Base-by-base conservation (phyloP, 2,113 vertebrate species). In the Phaethon lepturus region DNA sequence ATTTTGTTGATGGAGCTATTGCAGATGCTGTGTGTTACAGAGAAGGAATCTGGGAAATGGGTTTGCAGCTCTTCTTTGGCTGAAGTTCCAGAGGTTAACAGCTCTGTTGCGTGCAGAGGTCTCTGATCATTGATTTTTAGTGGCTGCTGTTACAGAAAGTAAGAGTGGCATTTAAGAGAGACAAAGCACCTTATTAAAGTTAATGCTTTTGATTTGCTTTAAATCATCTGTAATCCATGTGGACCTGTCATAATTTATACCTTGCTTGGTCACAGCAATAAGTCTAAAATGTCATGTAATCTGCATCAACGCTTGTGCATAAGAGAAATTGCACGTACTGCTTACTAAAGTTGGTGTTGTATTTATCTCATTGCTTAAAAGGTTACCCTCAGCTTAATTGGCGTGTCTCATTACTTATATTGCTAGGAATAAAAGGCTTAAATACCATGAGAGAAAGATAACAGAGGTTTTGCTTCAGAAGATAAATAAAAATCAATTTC, bases 401-500 rank as follows among this genome's bases (percentile, higher is more conserved):
- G 78, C 52, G 62, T 81, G 60, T 86, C 71, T 96, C 40, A 7
- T 93, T 96, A 92, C 67, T 95, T 96, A 53, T 84, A 93, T 63
- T 94, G 74, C 33, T n/a, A 80, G 62, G 9, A 3, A 81, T 83
- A 90, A 75, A 78, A 35, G 31, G 63, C 95, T 97, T 95, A 95
- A 96, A 82, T 93, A 91, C 33, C 16, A 19, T 59, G 80, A 95
- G 74, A 94, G 96, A 88, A 91, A 86, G 60, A 74, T 92, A 96
- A 95, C 10, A 11, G 55, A 35, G 62, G 81, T 95, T 96, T 94
- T 95, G 75, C 60, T 94, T 90, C 72, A 52, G 92, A 96, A 97
- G 97, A 97, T 81, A 98, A 98, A 98, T 96, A 96, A 95, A 97
- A 97, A 94, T 92, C 86, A 95, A 77, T 97, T 97, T 95, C 91